Base-by-base conservation (phyloP, 2,797 vertebrate genomes). In the Halcyon badia region DNA sequence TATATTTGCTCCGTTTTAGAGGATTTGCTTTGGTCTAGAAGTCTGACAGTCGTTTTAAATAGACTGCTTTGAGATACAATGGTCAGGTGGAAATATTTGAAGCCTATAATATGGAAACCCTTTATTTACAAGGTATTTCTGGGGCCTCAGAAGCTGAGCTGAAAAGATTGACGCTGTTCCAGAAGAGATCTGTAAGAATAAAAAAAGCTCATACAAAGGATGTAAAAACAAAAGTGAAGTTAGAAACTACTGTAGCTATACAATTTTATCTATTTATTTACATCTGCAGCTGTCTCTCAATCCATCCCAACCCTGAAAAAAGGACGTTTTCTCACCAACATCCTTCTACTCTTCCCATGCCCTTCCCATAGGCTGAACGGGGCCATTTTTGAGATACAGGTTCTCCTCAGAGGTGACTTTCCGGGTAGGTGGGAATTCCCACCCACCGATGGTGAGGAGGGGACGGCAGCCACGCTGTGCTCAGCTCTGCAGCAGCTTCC, bases 1-100 rank as follows among this genome's bases (percentile, higher is more conserved):
- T 90, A 30, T 94, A 82, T 95, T 95, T 96, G 93, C 91, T 95
- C 51, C 9, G 0, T 82, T 94, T 96, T 96, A 77, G 42, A 87
- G 93, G 91, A 80, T 96, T 95, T 97, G 70, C 85, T 94, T 95
- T 93, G 90, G 91, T 89, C 83, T 91, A 76, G 73, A 91, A 95
- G 66, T 79, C 91, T 95, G 90, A 62, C 94, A 96, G 81, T 93
- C 0, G 0, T 94, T 95, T 96, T 91, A 95, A 94, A 93, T 86
- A 87, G 88, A 46, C 66, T 94, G 58, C 83, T 95, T 90, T 94
- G 83, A 94, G 86, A 80, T 87, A 70, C 51, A 93, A 70, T 87
- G 95, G 94, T 90, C 93, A 94, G 94, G 83, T 88, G 70, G 49
- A 96, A 94, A 79, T 96, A 89, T 24, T 51, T 82, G 60, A 94